phyloP scores from a whole-genome alignment of 1,140 invertebrate species.

The Dreissena polymorpha region DNA sequence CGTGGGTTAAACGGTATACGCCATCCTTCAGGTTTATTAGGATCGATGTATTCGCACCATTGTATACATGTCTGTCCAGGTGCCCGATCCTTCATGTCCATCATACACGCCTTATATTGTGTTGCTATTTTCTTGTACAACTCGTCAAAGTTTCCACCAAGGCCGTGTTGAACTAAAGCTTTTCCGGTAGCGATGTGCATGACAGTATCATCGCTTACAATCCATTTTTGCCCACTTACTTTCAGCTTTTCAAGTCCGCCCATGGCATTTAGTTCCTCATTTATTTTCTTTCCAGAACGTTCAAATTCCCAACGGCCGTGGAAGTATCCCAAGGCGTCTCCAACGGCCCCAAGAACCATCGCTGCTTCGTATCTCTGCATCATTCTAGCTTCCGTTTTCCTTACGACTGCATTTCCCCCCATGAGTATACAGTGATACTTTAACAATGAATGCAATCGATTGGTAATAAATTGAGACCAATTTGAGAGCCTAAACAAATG shows the following conservation, averaged over 20 bases:
- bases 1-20: constrained; percentile 31
- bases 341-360: constrained; percentile 73
- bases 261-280: constrained; percentile 62
- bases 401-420: too few species aligned
- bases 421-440: too few species aligned
- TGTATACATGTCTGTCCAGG: constrained; percentile 44
- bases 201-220: constrained; percentile 66
- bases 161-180: constrained; percentile 52
- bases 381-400: too few species aligned
- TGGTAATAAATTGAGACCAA: too few species aligned
- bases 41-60: background rate
- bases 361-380: constrained; percentile 56
- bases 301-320: constrained; percentile 75
- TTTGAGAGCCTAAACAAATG: too few species aligned
- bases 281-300: constrained; percentile 62
- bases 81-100: constrained; percentile 67
- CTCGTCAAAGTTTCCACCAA: constrained; percentile 52
- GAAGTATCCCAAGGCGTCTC: constrained; percentile 73
- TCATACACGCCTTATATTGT: constrained; percentile 70
- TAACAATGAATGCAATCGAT: too few species aligned
- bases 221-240: constrained; percentile 57
- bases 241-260: constrained; percentile 64
- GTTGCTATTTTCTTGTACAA: constrained; percentile 60
- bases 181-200: constrained; percentile 65
- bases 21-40: background rate